Evolutionary conservation across 2,113 vertebrate genomes (phyloP), one percentile per base, ranked within the genome.

Genomic region (Plotosus lineatus): DNA sequence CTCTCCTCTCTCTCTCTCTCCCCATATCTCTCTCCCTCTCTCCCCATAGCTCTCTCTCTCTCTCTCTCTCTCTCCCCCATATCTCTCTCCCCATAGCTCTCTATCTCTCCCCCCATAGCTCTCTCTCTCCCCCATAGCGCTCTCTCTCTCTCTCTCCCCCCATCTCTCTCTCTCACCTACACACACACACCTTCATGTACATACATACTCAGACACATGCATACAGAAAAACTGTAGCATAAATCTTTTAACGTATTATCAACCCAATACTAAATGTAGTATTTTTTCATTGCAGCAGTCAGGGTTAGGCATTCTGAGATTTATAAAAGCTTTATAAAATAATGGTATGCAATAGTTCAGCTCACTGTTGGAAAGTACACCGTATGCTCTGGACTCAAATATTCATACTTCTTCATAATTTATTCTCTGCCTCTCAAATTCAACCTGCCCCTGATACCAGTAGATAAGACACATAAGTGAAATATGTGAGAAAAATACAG

Each of bases 171-270:
- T 46, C 50, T 31, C 26, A 50, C 44, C 48, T 40, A 77, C 63
- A 76, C 42, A 56, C 77, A 36, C 31, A 36, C 33, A 46, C 9
- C 23, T 10, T 10, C 66, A 77, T 44, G 17, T 5, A 80, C 38
- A 14, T 8, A 14, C 53, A 33, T 61, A 60, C 68, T 51, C 69
- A 81, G 28, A 80, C 81, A 51, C 48, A 51, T n/a, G 68, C 61
- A 71, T 19, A 72, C 28, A 58, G 26, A 55, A 46, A 46, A 26
- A 28, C 28, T 38, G 5, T 60, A 48, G 44, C 68, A 28, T 50
- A 7, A 50, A 72, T 50, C 42, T 72, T 72, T 50, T 21, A 31
- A 33, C 31, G 33, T 72, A 50, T 6, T 50, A 1, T 50, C 4
- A 48, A 28, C 0, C 42, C 28, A 42, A 69, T 28, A 26, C 44